Percentiles rank a stretch among this genome's conserved stretches.
phyloP scores from a whole-genome alignment of 64 coral and sea anemone species.

The Dendronephthya gigantea region DNA sequence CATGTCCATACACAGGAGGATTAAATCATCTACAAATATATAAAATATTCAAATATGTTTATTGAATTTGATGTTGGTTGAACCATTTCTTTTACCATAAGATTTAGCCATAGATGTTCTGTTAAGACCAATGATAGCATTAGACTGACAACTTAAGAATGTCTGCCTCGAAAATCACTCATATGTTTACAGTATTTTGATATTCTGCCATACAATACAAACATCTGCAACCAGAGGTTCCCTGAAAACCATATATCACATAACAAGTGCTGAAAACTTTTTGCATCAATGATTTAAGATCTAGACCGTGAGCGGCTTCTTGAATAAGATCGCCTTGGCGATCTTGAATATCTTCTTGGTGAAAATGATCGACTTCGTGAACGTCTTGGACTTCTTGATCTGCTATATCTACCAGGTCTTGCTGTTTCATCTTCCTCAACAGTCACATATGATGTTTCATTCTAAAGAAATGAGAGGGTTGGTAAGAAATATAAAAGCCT shows the following conservation, averaged over 20 bases:
- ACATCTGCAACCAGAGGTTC: neutral
- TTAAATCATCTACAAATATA: neutral
- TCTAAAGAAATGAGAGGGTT: constrained; percentile 35
- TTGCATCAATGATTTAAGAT: constrained; percentile 25
- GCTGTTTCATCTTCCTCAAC: constrained; percentile 56
- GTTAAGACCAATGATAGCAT: neutral
- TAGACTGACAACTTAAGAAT: no score
- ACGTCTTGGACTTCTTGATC: constrained; percentile 65
- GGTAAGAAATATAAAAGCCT: no score
- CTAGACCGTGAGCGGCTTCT: constrained; percentile 53
- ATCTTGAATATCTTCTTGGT: constrained; percentile 49
- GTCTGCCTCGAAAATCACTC: no score
- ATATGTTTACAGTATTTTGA: neutral
- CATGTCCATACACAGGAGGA: neutral
- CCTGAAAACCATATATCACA: neutral
- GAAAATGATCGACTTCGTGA: constrained; percentile 49
- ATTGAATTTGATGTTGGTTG: neutral
- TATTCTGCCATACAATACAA: neutral
- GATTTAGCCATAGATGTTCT: neutral
- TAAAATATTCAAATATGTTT: neutral
- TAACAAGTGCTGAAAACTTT: no score
- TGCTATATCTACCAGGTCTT: constrained; percentile 18
- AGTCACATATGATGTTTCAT: constrained; percentile 80
- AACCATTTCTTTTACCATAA: no score
- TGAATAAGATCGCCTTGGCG: constrained; percentile 46